Evolutionary conservation across 2,113 vertebrate genomes (phyloP).

Genomic region (Chrysemys picta): DNA sequence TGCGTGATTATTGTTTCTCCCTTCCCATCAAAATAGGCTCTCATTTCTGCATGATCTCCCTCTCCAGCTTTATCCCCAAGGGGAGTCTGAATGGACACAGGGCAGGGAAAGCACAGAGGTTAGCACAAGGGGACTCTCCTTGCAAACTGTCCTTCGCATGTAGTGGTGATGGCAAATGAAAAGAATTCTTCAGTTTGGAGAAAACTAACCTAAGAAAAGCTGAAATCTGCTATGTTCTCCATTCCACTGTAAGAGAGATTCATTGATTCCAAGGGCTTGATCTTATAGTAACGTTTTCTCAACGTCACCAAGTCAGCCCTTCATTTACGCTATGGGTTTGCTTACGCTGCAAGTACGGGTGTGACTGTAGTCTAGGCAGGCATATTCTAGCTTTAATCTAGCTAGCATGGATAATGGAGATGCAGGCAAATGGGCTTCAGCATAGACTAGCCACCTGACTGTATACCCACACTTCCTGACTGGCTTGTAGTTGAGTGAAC

Average conservation of each 20-base stretch:
- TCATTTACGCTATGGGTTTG: neutral
- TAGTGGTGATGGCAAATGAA: rapidly evolving
- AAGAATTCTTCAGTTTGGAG: rapidly evolving
- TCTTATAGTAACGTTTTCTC: neutral
- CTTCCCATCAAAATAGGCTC: rapidly evolving
- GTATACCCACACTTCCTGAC: neutral
- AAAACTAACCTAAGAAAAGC: rapidly evolving
- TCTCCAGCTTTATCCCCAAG: neutral
- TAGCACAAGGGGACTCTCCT: neutral
- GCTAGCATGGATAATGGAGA: neutral
- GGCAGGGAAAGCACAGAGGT: neutral
- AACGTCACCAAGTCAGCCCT: neutral
- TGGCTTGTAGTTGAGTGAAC: neutral
- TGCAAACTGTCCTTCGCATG: rapidly evolving
- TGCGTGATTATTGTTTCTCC: neutral
- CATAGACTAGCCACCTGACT: neutral
- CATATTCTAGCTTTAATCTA: neutral
- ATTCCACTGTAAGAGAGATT: neutral
- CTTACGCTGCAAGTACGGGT: neutral
- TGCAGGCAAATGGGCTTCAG: neutral
- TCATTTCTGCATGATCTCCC: neutral
- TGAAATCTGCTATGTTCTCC: neutral
- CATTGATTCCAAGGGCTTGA: neutral
- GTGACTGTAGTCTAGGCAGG: neutral
- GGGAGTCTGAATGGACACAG: rapidly evolving